Evolutionary conservation across 2,113 vertebrate genomes (phyloP), one percentile per base, ranked within the genome.

Genomic region (Motacilla tschutschensis): DNA sequence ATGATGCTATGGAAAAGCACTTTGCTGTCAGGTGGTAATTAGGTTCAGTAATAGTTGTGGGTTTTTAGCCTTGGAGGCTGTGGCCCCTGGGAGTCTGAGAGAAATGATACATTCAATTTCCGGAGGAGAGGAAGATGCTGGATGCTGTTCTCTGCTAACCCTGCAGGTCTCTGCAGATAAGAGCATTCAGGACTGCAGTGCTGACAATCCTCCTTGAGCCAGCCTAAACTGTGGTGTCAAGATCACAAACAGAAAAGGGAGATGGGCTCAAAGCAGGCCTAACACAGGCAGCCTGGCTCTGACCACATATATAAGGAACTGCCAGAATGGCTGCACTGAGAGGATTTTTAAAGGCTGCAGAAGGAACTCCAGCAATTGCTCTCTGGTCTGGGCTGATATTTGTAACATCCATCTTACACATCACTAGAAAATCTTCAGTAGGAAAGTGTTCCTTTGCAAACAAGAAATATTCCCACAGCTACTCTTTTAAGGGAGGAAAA

Each of bases 1-100:
- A 85, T 80, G 84, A 92, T 89, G 84, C 84, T 74, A 69, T 2
- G 6, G 88, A 89, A 91, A 74, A 91, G 82, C 84, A 93, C 79
- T 95, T 88, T 83, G 79, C 88, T 93, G 89, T 93, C 92, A 91
- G 92, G 84, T 94, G 90, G 92, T 94, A 95, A 94, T 95, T 93
- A 93, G 94, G 93, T 94, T 94, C 90, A 64, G 92, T 93, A 93
- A 93, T 89, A 85, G 92, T 83, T 43, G 66, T 91, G 89, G 87
- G 72, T 80, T 94, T 93, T 92, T 84, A 93, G 87, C 87, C 88
- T 82, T 84, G 84, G 72, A 93, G 87, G 84, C 92, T 93, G 69
- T 85, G 76, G 93, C 93, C 93, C 87, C 79, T 93, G 89, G 87
- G 90, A 93, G 54, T 83, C 82, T 89, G 92, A 64, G 74, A 91